Evolutionary conservation across 2,113 vertebrate species (phyloP).

Genomic region (Istiophorus platypterus): DNA sequence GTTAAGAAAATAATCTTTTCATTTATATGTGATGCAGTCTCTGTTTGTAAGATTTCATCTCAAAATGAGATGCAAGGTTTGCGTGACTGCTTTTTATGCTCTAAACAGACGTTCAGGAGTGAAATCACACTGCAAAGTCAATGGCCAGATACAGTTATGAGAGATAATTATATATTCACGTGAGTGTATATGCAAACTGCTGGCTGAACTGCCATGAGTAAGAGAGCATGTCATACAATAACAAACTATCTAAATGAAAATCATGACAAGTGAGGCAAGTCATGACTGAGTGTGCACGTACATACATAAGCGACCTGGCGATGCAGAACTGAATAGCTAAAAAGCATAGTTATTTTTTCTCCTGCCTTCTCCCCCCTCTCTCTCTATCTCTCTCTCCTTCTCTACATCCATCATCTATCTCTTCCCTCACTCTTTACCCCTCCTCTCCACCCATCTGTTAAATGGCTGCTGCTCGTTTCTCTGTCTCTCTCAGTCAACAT

Average conservation of each 20-base stretch:
- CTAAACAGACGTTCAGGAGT: constrained; percentile 5
- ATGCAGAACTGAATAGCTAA: constrained; percentile 66
- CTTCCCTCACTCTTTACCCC: constrained; percentile 13
- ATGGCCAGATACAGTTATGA: constrained; percentile 5
- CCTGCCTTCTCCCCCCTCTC: not conserved
- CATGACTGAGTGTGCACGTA: constrained; percentile 35
- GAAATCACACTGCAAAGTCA: not conserved
- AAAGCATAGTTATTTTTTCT: constrained; percentile 44
- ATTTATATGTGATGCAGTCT: not conserved
- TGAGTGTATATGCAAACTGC: constrained; percentile 23
- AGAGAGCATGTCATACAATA: constrained; percentile 62
- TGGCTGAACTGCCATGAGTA: constrained; percentile 45
- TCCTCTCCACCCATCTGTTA: constrained; percentile 43
- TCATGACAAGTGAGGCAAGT: constrained; percentile 64
- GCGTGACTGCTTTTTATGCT: no score
- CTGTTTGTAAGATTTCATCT: not conserved
- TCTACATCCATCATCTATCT: constrained; percentile 31
- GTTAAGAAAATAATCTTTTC: not conserved
- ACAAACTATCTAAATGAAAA: constrained; percentile 74
- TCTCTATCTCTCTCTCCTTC: not conserved
- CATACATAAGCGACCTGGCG: constrained; percentile 26
- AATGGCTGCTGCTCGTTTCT: constrained; percentile 52
- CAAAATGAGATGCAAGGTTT: not conserved
- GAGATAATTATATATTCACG: constrained; percentile 38
- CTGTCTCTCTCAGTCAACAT: constrained; percentile 63